phyloP scores from a whole-genome alignment of 2,797 vertebrate species.

The Denticeps clupeoides region DNA sequence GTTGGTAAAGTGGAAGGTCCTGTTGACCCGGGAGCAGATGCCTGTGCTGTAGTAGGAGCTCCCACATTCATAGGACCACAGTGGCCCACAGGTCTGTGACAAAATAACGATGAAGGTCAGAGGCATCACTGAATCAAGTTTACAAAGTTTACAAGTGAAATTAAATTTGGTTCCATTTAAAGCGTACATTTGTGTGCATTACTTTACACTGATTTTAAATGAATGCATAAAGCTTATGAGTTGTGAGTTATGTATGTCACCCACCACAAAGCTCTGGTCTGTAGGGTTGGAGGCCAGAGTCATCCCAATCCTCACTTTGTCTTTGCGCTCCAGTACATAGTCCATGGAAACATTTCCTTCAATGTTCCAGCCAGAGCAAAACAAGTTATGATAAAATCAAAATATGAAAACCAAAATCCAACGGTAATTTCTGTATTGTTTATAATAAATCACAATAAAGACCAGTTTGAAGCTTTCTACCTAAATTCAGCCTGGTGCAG shows the following conservation, averaged over 20 bases:
- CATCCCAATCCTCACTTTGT: conserved; percentile 87
- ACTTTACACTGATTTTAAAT: too few relatives aligned
- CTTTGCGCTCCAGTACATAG: conserved; percentile 78
- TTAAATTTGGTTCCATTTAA: too few relatives aligned
- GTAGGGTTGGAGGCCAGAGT: conserved; percentile 76
- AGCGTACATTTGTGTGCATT: too few relatives aligned
- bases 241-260: conserved; percentile 20
- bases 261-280: conserved; percentile 88
- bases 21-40: conserved; percentile 78
- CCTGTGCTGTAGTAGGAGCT: conserved; percentile 91
- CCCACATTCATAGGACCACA: conserved; percentile 94
- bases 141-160: too few relatives aligned
- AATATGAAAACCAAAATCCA: too few relatives aligned
- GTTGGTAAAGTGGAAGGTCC: conserved; percentile 76
- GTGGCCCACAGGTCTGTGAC: conserved; percentile 88
- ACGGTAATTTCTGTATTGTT: too few relatives aligned
- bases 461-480: conserved; percentile 26
- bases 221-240: too few relatives aligned
- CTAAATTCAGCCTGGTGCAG: conserved; percentile 73
- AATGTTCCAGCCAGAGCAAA: not conserved
- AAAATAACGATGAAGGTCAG: too few relatives aligned
- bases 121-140: too few relatives aligned
- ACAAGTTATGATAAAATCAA: not conserved
- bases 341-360: conserved; percentile 74
- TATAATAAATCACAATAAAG: too few relatives aligned